Percentiles rank a stretch among this genome's conserved stretches.
phyloP scores from a whole-genome alignment of 92 coral and sea anemone species.

The Scolanthus callimorphus region DNA sequence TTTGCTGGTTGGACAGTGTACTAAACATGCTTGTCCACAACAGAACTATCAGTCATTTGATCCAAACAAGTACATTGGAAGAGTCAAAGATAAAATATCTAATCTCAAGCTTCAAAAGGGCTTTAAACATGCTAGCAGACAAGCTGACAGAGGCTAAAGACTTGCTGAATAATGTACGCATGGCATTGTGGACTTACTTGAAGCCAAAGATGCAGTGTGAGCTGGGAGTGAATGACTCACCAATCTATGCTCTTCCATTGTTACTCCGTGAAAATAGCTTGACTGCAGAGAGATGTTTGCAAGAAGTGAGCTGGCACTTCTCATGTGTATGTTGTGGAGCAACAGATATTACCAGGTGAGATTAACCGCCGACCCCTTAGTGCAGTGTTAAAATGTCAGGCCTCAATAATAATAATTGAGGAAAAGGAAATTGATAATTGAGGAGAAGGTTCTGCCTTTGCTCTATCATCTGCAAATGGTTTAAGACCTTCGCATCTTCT shows the following conservation, averaged over 20 bases:
- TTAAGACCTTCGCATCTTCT: too few relatives aligned
- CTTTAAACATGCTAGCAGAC: constrained; percentile 41
- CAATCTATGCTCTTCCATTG: constrained; percentile 67
- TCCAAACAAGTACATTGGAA: constrained; percentile 8
- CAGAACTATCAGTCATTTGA: constrained; percentile 45
- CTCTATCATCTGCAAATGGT: too few relatives aligned
- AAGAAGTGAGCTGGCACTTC: constrained; percentile 78
- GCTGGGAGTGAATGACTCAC: constrained; percentile 86
- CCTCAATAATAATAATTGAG: too few relatives aligned
- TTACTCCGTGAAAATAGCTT: constrained; percentile 57
- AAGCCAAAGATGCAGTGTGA: constrained; percentile 81
- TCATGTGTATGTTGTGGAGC: constrained; percentile 72
- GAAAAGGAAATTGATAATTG: too few relatives aligned
- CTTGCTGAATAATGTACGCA: constrained; percentile 37
- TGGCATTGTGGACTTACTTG: constrained; percentile 64
- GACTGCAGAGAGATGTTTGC: constrained; percentile 46
- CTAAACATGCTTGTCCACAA: constrained; percentile 73
- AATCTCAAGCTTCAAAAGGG: constrained; percentile 27
- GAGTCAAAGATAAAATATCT: constrained; percentile 46
- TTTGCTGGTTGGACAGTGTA: constrained; percentile 85
- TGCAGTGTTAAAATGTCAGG: too few relatives aligned
- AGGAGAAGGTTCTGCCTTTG: too few relatives aligned
- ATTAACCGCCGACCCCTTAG: too few relatives aligned
- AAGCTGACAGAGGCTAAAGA: constrained; percentile 32
- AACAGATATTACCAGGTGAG: constrained; percentile 70